Evolutionary conservation across 2,888 invertebrate species (phyloP).

Genomic region (Drosophila niveifrons): DNA sequence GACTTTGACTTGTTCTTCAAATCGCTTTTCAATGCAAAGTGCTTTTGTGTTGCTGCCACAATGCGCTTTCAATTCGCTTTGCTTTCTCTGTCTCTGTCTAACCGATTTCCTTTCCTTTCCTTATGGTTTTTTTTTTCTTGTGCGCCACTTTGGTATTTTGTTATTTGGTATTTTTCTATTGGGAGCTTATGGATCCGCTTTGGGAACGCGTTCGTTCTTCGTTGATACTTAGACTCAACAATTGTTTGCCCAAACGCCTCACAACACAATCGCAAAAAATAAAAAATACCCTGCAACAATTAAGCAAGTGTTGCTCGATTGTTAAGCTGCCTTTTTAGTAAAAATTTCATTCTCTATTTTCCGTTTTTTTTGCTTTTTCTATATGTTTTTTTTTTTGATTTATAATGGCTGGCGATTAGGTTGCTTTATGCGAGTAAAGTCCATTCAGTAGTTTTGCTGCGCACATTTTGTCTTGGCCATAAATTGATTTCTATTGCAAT

Average conservation of each 20-base stretch:
- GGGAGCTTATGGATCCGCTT: slow-evolving; percentile 50
- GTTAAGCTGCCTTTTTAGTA: no score
- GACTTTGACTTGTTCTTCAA: slow-evolving; percentile 11
- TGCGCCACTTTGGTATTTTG: slow-evolving; percentile 7
- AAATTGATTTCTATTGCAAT: slow-evolving; percentile 55
- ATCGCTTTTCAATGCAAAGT: slow-evolving; percentile 48
- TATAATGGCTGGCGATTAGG: slow-evolving; percentile 25
- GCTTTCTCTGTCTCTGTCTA: slow-evolving; percentile 10
- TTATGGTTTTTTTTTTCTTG: slow-evolving; percentile 5
- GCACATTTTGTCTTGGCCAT: slow-evolving; percentile 30
- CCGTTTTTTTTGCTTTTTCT: no score
- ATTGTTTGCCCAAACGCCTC: slow-evolving; percentile 26
- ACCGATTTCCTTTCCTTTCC: slow-evolving; percentile 1
- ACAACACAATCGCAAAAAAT: slow-evolving; percentile 31
- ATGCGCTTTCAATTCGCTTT: slow-evolving; percentile 47
- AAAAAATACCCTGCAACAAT: slow-evolving; percentile 38
- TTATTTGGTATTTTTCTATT: slow-evolving; percentile 43
- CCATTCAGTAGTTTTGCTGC: slow-evolving; percentile 23
- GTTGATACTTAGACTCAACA: slow-evolving; percentile 15
- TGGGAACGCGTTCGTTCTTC: slow-evolving; percentile 13
- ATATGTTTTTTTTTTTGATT: background rate
- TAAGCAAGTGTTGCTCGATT: background rate
- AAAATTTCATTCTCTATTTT: no score
- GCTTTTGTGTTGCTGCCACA: slow-evolving; percentile 51
- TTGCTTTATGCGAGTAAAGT: slow-evolving; percentile 7